phyloP scores from a whole-genome alignment of 2,888 invertebrate species.

The Apamea monoglypha region DNA sequence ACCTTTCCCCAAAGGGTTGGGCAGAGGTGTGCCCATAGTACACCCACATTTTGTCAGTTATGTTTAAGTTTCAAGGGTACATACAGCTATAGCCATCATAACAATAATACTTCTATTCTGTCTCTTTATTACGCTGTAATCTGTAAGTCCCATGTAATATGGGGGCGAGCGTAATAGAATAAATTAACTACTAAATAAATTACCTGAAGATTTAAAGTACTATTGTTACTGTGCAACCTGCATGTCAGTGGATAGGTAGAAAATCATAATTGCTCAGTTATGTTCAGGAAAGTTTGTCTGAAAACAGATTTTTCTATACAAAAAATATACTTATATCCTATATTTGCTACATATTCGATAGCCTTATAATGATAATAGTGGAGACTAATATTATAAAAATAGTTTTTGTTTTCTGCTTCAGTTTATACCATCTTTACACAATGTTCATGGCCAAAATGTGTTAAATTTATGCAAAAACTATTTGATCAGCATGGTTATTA shows the following conservation, averaged over 20 bases:
- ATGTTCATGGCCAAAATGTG: slow-evolving; percentile 31
- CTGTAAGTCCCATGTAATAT: not conserved
- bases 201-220: not conserved
- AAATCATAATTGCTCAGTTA: not conserved
- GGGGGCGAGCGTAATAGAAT: not conserved
- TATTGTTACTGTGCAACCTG: not conserved
- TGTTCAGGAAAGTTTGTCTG: slow-evolving; percentile 6
- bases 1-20: not conserved
- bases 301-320: slow-evolving; percentile 42
- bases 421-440: slow-evolving; percentile 19
- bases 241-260: not conserved
- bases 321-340: slow-evolving; percentile 60
- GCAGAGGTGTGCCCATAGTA: too few species aligned
- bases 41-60: too few species aligned
- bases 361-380: slow-evolving; percentile 32
- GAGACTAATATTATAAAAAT: slow-evolving; percentile 49
- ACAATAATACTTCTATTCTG: not conserved
- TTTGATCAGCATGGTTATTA: slow-evolving; percentile 51
- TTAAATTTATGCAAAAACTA: slow-evolving; percentile 33
- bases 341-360: slow-evolving; percentile 29
- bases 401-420: slow-evolving; percentile 13
- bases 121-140: not conserved
- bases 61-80: not conserved
- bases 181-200: slow-evolving; percentile 1
- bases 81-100: not conserved